Base-by-base conservation (phyloP, 1,140 invertebrate genomes). In the Drosophila biarmipes region DNA sequence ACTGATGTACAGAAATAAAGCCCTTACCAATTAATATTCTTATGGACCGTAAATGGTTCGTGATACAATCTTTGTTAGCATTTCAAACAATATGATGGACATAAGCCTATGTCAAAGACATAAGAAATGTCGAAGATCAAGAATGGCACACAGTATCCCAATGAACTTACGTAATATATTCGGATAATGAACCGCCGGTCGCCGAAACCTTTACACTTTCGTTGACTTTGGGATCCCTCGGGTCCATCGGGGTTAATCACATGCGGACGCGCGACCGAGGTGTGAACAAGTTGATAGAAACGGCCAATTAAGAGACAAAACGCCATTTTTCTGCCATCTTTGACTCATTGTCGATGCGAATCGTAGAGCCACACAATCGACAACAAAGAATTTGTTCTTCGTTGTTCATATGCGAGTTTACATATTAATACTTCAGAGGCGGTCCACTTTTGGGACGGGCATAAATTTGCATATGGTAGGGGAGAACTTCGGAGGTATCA, bases 1-100 rank as follows among this genome's bases (percentile, higher is more conserved):
- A 48, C 80, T 67, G 31, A 78, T 86, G 81, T 86, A 86, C 48
- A 87, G 85, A 86, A 66, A 80, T 62, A 67, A 68, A 79, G 10
- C 48, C 69, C 59, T 46, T 74, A 87, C 66, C 64, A 85, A 53
- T 63, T 54, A 59, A 27, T 10, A 7, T 10, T 46, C 2, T 19
- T 10, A 17, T 8, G 19, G 15, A 42, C 15, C 2, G 4, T 7
- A 17, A 11, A 15, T 15, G 29, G 29, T 31, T 10, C 0, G 29
- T 15, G n/a, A n/a, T n/a, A n/a, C n/a, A n/a, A n/a, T n/a, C n/a
- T n/a, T n/a, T n/a, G n/a, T n/a, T n/a, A n/a, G n/a, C n/a, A n/a
- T n/a, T n/a, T n/a, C n/a, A n/a, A n/a, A n/a, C n/a, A n/a, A n/a
- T n/a, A n/a, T n/a, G n/a, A n/a, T n/a, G n/a, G n/a, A n/a, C n/a